Conservation (phyloP, 2,113 vertebrate genomes). For the Maccullochella peelii region DNA sequence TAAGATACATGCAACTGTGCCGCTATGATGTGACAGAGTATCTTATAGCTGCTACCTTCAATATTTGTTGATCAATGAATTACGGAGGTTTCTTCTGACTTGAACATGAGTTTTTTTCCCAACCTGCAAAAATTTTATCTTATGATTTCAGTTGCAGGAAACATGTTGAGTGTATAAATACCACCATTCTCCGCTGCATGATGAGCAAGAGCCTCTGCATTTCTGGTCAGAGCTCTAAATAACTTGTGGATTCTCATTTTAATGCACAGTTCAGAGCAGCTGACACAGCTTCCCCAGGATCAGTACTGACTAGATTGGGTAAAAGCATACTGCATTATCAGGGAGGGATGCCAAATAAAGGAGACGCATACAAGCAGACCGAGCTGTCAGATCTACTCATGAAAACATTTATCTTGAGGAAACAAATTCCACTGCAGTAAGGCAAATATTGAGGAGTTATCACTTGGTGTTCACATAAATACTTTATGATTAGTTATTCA, state of each 20-base stretch:
- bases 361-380: constrained; percentile 52
- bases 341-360: constrained; percentile 60
- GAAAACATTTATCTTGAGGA: constrained; percentile 51
- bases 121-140: neutral
- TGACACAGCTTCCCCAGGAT: constrained; percentile 58
- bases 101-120: neutral
- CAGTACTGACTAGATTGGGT: constrained; percentile 51
- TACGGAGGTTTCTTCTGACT: neutral
- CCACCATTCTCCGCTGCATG: neutral
- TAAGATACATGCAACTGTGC: neutral
- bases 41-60: neutral
- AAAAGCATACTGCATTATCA: constrained; percentile 61
- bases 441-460: constrained; percentile 1
- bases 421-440: constrained; percentile 46
- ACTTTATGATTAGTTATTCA: neutral
- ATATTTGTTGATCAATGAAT: neutral
- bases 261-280: constrained; percentile 56
- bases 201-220: neutral
- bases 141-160: neutral
- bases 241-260: constrained; percentile 46
- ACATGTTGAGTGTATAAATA: neutral
- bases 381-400: constrained; percentile 40
- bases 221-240: constrained; percentile 39
- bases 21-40: neutral
- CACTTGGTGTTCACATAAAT: constrained; percentile 11